Evolutionary conservation across 1,140 invertebrate genomes (phyloP).

Genomic region (Drosophila pectinifera): DNA sequence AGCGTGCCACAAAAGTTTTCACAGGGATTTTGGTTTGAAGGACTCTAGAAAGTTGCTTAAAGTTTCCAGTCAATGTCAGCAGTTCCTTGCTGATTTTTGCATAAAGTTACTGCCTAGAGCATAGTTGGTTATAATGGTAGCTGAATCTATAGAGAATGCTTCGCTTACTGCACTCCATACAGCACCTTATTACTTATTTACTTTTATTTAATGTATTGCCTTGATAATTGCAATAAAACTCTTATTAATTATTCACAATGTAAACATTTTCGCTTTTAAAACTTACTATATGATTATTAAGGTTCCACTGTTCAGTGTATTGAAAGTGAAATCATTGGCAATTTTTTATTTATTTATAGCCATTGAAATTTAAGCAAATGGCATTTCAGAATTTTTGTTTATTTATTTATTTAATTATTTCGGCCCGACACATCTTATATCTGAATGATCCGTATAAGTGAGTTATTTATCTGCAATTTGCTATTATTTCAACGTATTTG

Average conservation of each 20-base stretch:
- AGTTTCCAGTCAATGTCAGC: conserved; percentile 15
- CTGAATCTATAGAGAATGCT: no score
- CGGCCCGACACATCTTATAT: conserved; percentile 1
- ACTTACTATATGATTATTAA: neutral
- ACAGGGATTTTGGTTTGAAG: conserved; percentile 13
- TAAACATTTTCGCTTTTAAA: neutral
- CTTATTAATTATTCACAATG: no score
- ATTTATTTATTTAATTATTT: conserved; percentile 25
- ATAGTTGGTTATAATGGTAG: no score
- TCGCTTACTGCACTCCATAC: neutral
- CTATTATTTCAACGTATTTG: conserved; percentile 33
- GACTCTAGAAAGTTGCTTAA: conserved; percentile 8
- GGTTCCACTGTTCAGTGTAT: neutral
- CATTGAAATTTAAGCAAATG: conserved; percentile 6
- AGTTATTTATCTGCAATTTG: conserved; percentile 23
- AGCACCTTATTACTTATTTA: no score
- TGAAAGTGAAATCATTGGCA: neutral
- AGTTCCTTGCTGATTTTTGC: neutral
- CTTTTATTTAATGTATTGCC: no score
- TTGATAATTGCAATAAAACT: no score
- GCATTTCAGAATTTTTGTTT: conserved; percentile 9
- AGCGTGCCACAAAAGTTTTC: conserved; percentile 19
- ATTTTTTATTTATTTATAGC: conserved; percentile 1
- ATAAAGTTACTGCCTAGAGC: no score
- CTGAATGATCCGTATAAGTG: conserved; percentile 8